Conservation (phyloP, 2,888 invertebrate species). For the Ophion slaviceki region DNA sequence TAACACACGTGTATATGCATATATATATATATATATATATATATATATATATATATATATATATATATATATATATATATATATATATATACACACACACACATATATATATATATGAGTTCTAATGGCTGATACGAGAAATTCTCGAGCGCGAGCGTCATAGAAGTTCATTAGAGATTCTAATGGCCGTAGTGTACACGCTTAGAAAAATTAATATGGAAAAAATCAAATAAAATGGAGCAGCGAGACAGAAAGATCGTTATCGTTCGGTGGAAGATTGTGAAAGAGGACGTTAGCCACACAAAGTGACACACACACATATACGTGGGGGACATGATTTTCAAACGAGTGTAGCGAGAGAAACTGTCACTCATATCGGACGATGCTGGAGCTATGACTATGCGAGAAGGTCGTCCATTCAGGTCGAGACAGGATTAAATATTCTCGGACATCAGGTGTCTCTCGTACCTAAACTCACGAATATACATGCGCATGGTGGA, state of each 20-base stretch:
- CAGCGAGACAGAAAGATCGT: conserved; percentile 55
- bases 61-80: too few relatives aligned
- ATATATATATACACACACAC: too few relatives aligned
- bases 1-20: not conserved
- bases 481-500: not conserved
- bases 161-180: conserved; percentile 52
- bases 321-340: conserved; percentile 10
- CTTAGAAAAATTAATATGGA: conserved; percentile 52
- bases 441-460: conserved; percentile 44
- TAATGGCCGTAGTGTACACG: conserved; percentile 41
- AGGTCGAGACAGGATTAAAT: conserved; percentile 41
- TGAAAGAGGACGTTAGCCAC: conserved; percentile 45
- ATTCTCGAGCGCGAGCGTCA: conserved; percentile 25
- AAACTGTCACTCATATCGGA: conserved; percentile 49
- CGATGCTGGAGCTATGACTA: conserved; percentile 1
- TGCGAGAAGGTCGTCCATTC: conserved; percentile 32
- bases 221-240: conserved; percentile 47
- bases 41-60: not conserved
- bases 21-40: too few relatives aligned
- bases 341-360: conserved; percentile 40
- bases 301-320: not conserved
- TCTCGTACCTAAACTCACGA: conserved; percentile 4
- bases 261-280: conserved; percentile 39
- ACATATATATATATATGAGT: not conserved
- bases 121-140: conserved; percentile 34